phyloP scores from a whole-genome alignment of 2,888 invertebrate genomes.

The Arctia plantaginis region DNA sequence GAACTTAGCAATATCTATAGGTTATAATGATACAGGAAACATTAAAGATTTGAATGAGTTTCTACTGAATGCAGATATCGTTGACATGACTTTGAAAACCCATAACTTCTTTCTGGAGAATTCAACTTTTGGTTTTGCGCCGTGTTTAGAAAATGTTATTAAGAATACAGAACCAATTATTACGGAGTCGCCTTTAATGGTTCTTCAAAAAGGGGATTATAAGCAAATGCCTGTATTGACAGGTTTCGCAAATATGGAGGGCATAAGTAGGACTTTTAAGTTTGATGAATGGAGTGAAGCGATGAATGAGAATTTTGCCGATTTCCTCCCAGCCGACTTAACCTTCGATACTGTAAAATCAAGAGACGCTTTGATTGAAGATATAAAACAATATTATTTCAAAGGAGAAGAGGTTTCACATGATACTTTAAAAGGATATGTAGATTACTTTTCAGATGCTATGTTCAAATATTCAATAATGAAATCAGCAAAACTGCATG shows the following conservation, averaged over 20 bases:
- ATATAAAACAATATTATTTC: slow-evolving; percentile 71
- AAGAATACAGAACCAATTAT: slow-evolving; percentile 68
- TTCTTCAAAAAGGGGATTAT: slow-evolving; percentile 64
- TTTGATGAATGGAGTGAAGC: slow-evolving; percentile 71
- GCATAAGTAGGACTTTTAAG: slow-evolving; percentile 72
- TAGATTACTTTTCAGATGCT: slow-evolving; percentile 78
- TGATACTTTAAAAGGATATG: slow-evolving; percentile 65
- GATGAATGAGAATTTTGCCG: slow-evolving; percentile 76
- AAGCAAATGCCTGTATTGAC: slow-evolving; percentile 68
- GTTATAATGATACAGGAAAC: slow-evolving; percentile 72
- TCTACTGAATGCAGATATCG: slow-evolving; percentile 64
- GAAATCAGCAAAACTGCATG: slow-evolving; percentile 73
- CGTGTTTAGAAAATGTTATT: slow-evolving; percentile 73
- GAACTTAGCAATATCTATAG: slow-evolving; percentile 73
- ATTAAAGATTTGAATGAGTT: slow-evolving; percentile 76
- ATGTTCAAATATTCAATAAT: slow-evolving; percentile 79
- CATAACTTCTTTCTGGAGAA: slow-evolving; percentile 75
- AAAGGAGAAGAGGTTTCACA: slow-evolving; percentile 64
- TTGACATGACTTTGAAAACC: slow-evolving; percentile 65
- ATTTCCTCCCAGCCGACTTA: slow-evolving; percentile 77
- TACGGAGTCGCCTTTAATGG: slow-evolving; percentile 75
- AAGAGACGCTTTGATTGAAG: slow-evolving; percentile 58
- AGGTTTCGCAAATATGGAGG: slow-evolving; percentile 80
- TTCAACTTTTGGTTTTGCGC: slow-evolving; percentile 79
- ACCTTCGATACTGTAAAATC: slow-evolving; percentile 60